These are phyloP conservation scores for Drosophila ercepeae DNA, from an alignment of 1,140 invertebrate genomes.

Conservation along the genomic window DNA sequence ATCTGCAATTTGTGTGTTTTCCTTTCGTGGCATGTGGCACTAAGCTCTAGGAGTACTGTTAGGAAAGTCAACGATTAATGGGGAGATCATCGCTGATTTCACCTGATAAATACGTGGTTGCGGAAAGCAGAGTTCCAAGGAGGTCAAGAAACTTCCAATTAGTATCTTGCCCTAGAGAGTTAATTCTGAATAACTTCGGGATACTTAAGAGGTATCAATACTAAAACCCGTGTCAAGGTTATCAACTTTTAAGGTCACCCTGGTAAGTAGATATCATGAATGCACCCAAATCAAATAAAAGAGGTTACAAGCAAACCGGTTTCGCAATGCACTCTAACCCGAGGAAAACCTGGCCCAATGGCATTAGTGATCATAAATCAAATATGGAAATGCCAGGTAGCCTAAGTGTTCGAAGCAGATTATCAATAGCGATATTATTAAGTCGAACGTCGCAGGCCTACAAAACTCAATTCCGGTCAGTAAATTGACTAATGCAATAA, in stretches of 20 bases:
- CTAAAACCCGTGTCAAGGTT: background rate
- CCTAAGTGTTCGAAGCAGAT: background rate
- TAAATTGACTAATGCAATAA: slow-evolving; percentile 50
- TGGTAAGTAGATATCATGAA: background rate
- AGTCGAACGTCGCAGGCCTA: slow-evolving; percentile 1
- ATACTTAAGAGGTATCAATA: too few relatives aligned
- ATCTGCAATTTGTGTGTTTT: slow-evolving; percentile 27
- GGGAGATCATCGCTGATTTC: slow-evolving; percentile 12
- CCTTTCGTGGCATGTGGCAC: slow-evolving; percentile 29
- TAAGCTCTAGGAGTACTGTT: slow-evolving; percentile 14
- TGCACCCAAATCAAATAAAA: background rate
- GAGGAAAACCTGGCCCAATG: background rate
- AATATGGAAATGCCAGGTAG: background rate
- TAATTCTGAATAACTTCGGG: too few relatives aligned
- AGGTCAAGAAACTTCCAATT: background rate
- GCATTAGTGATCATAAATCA: slow-evolving; percentile 26
- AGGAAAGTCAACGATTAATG: slow-evolving; percentile 19
- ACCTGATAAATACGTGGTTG: slow-evolving; percentile 1
- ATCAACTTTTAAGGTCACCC: background rate
- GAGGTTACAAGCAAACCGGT: slow-evolving; percentile 20
- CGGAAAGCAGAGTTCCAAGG: background rate
- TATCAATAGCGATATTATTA: background rate
- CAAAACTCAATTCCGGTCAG: slow-evolving; percentile 7
- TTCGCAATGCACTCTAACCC: slow-evolving; percentile 22
- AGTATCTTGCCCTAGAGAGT: too few relatives aligned